Percentiles rank a stretch among this genome's conserved stretches.
Evolutionary conservation across 2,888 invertebrate genomes (phyloP).

Genomic region (Dynastes grantii): DNA sequence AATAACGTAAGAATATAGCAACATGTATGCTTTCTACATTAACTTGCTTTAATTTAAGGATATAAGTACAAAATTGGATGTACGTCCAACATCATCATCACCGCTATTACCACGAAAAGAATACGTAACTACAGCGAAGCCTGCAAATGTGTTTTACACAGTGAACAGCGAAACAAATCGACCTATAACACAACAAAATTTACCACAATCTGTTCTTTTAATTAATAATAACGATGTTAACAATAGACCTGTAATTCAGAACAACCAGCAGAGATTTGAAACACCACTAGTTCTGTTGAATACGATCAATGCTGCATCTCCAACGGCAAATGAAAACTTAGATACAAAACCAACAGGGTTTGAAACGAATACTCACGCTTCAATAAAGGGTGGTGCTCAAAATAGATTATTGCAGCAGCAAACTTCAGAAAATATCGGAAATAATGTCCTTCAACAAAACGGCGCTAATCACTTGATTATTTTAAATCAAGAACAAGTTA

Average conservation of each 20-base stretch:
- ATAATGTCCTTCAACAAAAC: neutral
- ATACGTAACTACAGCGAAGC: neutral
- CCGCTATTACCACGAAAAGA: neutral
- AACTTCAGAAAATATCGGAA: neutral
- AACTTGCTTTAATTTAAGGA: conserved; percentile 7
- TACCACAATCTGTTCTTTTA: neutral
- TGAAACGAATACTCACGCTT: neutral
- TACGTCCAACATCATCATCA: conserved; percentile 16
- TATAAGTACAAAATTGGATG: conserved; percentile 24
- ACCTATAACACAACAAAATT: neutral
- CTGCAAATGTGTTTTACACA: neutral
- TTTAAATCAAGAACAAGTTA: conserved; percentile 8
- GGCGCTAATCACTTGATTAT: neutral
- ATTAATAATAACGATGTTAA: neutral
- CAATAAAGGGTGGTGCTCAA: neutral
- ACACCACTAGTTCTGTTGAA: neutral
- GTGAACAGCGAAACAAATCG: neutral
- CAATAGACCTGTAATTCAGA: neutral
- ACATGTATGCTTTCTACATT: neutral
- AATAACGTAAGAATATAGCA: conserved; percentile 57
- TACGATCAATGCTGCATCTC: neutral
- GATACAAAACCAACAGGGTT: neutral
- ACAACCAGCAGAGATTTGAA: neutral
- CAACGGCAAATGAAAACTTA: neutral
- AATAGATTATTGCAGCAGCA: neutral